phyloP scores from a whole-genome alignment of 2,888 invertebrate species.

The Caenorhabditis sp. region DNA sequence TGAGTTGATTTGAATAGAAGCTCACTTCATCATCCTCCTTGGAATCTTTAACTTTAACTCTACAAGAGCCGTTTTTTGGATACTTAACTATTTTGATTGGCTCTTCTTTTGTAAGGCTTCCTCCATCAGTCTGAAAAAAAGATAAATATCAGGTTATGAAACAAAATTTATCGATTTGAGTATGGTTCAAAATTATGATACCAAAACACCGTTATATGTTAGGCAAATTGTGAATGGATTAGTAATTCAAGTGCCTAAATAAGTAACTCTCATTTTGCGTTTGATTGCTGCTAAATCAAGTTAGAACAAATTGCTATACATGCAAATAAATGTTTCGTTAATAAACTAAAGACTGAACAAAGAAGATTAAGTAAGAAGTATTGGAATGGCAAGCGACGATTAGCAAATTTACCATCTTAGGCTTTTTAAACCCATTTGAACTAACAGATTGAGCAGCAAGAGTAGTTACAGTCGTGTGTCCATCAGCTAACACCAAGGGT shows the following conservation, averaged over 20 bases:
- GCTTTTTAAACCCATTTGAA: conserved; percentile 18
- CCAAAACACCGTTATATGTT: no score
- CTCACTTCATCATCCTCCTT: conserved; percentile 63
- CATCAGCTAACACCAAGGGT: conserved; percentile 68
- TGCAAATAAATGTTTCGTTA: background rate
- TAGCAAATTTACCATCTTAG: conserved; percentile 5
- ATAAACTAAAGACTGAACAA: no score
- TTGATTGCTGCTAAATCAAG: conserved; percentile 18
- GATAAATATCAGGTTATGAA: background rate
- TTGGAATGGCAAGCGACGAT: no score
- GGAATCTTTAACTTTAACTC: conserved; percentile 54
- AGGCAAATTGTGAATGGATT: no score
- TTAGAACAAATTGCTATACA: background rate
- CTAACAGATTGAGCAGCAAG: conserved; percentile 66
- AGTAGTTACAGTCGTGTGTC: conserved; percentile 68
- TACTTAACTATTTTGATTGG: conserved; percentile 73
- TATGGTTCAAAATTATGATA: no score
- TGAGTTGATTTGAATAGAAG: background rate
- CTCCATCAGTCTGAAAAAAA: conserved; percentile 61
- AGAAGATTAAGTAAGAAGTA: no score
- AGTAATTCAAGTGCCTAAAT: no score
- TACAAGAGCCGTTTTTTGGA: conserved; percentile 63
- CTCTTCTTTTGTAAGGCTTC: conserved; percentile 65
- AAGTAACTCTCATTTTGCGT: conserved; percentile 14
- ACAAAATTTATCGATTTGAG: no score